Base-by-base conservation (phyloP, 2,888 invertebrate genomes). In the Drosophila parthenogenetica region DNA sequence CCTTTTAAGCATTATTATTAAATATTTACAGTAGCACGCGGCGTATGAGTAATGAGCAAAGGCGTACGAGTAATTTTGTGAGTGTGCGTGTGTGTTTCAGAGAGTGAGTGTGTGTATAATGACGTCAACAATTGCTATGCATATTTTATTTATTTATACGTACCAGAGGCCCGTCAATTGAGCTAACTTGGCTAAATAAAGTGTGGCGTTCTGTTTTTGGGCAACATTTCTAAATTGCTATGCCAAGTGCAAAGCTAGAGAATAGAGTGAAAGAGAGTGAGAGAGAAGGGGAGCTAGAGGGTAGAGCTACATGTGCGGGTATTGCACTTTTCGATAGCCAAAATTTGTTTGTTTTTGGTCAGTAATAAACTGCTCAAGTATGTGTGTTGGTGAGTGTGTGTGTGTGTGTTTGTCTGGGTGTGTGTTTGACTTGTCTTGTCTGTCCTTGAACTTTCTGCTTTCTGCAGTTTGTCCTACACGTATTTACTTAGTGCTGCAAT, bases 391-490 rank as follows among this genome's bases (percentile, higher is more conserved):
- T 58, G 43, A 29, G 40, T 14, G 2, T n/a, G 32, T 45, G 7
- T 17, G 32, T 46, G 22, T 29, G 58, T 57, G 22, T 54, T 70
- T 39, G 8, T 29, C 3, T 29, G 8, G 42, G 54, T 57, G 25
- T 51, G 74, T 40, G 29, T 29, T 29, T 29, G 29, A 29, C 29
- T 51, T 51, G 49, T 42, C 29, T 63, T 42, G 62, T n/a, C 50
- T 73, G 75, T 69, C 79, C 85, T 87, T 83, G 77, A 83, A 77
- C 82, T 77, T 63, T 63, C 65, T 62, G 67, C 45, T 46, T 29
- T 29, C 32, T 59, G 70, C 57, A 59, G 45, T 58, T 67, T 48
- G 57, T 40, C 46, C 48, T 42, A 45, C 22, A 59, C 42, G 19
- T 63, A 45, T 51, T 63, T 54, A 35, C 8, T 35, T 29, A 22